Evolutionary conservation across 2,888 invertebrate species (phyloP).

Genomic region (Lathronympha strigana): DNA sequence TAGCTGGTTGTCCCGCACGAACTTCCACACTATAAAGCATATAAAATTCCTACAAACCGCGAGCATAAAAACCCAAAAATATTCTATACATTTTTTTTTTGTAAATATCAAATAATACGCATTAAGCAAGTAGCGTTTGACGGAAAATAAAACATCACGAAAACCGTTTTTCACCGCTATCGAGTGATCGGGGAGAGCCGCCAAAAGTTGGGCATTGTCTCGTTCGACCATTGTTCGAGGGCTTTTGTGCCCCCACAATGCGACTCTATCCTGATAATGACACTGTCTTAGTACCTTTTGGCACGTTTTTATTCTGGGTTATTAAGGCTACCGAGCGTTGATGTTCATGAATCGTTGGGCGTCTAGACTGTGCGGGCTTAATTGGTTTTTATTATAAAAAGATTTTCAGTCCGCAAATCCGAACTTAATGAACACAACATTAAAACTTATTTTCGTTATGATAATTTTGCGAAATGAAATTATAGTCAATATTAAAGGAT

Average conservation of each 20-base stretch:
- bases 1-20: too few species aligned
- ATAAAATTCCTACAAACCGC: too few species aligned
- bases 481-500: too few species aligned
- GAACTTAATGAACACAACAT: too few species aligned
- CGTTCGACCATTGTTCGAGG: slow-evolving; percentile 45
- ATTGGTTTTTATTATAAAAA: slow-evolving; percentile 1
- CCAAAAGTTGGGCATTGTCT: slow-evolving; percentile 44
- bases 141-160: slow-evolving; percentile 2
- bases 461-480: too few species aligned
- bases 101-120: too few species aligned
- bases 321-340: slow-evolving; percentile 30
- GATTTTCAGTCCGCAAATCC: too few species aligned
- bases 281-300: slow-evolving; percentile 55
- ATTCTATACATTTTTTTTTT: too few species aligned
- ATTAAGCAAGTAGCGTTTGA: not conserved
- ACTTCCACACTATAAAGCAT: too few species aligned
- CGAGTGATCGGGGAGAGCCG: slow-evolving; percentile 25
- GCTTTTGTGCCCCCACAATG: slow-evolving; percentile 49
- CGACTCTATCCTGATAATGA: slow-evolving; percentile 59
- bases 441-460: too few species aligned
- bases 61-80: too few species aligned
- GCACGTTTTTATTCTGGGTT: slow-evolving; percentile 51
- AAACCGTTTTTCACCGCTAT: slow-evolving; percentile 25
- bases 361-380: slow-evolving; percentile 17
- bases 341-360: slow-evolving; percentile 8